phyloP scores from a whole-genome alignment of 2,113 vertebrate species.

The Eulemur macaco region DNA sequence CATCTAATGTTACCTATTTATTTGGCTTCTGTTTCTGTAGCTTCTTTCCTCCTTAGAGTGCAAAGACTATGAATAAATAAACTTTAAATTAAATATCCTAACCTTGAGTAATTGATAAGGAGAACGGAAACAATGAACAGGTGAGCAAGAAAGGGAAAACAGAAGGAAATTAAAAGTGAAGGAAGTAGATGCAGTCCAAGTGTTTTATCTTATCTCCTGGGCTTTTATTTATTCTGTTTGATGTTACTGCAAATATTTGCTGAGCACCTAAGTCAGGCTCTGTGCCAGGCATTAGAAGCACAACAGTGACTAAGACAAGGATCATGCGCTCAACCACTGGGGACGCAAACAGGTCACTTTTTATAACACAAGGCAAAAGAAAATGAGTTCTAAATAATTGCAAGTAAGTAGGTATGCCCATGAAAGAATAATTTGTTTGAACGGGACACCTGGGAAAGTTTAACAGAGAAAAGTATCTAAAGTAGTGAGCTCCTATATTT shows the following conservation, averaged over 20 bases:
- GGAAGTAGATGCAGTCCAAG: background rate
- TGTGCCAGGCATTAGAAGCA: background rate
- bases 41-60: slow-evolving; percentile 17
- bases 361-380: background rate
- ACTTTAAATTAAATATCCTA: slow-evolving; percentile 56
- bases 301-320: background rate
- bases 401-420: background rate
- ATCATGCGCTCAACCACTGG: background rate
- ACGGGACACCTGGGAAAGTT: background rate
- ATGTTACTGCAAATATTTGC: background rate
- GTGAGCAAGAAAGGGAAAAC: background rate
- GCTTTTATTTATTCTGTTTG: slow-evolving; percentile 46
- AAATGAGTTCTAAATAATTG: background rate
- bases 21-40: background rate
- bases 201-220: slow-evolving; percentile 62
- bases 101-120: slow-evolving; percentile 36
- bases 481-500: background rate
- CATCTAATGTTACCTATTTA: slow-evolving; percentile 7
- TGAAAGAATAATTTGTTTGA: background rate
- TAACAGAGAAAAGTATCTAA: background rate
- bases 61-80: slow-evolving; percentile 29
- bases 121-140: background rate
- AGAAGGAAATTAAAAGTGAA: slow-evolving; percentile 68
- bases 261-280: background rate
- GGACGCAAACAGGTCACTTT: background rate